These are phyloP conservation scores for Chaetops frenatus DNA, from an alignment of 2,113 vertebrate genomes.

Conservation along the genomic window DNA sequence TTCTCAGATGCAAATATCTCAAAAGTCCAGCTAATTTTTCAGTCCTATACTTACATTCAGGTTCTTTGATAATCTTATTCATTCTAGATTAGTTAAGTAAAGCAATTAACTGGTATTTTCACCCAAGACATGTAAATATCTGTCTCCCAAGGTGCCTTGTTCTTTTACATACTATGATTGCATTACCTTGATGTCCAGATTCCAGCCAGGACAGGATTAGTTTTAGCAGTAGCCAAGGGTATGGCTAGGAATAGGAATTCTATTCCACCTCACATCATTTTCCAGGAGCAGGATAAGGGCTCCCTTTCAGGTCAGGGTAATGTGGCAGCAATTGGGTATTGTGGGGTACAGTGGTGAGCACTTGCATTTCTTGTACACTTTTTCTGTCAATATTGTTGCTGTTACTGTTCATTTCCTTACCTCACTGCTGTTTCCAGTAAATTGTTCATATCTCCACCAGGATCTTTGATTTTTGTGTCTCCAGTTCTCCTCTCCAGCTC, in stretches of 20 bases:
- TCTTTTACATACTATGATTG: neutral
- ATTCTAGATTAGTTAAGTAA: neutral
- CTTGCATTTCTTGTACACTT: neutral
- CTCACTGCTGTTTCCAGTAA: neutral
- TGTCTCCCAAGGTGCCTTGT: neutral
- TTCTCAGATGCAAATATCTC: neutral
- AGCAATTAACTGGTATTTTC: neutral
- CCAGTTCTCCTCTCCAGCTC: neutral
- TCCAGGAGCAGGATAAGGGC: neutral
- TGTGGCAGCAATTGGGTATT: neutral
- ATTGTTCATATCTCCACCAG: rapidly evolving
- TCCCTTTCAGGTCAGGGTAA: neutral
- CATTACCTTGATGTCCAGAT: neutral
- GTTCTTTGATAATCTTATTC: neutral
- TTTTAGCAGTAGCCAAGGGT: neutral
- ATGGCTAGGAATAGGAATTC: neutral
- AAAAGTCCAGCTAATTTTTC: neutral
- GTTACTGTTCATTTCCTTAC: neutral
- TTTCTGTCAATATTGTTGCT: neutral
- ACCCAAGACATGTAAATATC: neutral
- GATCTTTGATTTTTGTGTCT: neutral
- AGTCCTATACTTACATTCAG: neutral
- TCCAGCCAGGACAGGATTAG: neutral
- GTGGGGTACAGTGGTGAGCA: neutral
- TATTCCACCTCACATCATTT: neutral